phyloP scores from a whole-genome alignment of 2,113 vertebrate species.

The Calyptomena viridis region DNA sequence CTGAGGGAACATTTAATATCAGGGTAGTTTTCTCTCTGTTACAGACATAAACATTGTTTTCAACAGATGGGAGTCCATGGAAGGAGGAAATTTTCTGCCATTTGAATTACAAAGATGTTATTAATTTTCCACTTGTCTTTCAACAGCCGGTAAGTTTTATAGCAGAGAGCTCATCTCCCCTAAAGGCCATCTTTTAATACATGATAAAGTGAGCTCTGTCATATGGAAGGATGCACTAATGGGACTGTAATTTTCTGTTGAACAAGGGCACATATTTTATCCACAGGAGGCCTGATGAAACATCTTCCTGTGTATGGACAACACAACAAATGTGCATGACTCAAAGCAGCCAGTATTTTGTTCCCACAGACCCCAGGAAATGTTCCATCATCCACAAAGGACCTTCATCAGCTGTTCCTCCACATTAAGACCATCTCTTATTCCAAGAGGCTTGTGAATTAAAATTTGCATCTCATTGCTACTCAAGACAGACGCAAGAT shows the following conservation, averaged over 20 bases:
- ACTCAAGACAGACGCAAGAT: background rate
- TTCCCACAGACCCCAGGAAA: background rate
- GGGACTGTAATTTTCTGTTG: background rate
- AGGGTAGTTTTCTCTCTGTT: background rate
- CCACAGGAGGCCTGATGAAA: background rate
- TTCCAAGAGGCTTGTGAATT: background rate
- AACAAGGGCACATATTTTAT: background rate
- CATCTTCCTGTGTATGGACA: background rate
- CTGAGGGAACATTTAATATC: background rate
- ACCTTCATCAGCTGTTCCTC: background rate
- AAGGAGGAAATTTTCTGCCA: background rate
- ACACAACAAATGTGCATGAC: background rate
- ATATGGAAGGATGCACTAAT: background rate
- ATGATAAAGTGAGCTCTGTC: background rate
- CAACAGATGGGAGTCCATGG: background rate
- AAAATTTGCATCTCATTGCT: background rate
- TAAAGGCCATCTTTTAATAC: background rate
- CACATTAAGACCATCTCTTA: background rate
- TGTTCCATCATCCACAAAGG: background rate
- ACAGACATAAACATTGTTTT: background rate
- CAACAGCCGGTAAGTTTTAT: background rate
- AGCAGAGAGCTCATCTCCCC: background rate
- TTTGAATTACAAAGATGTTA: background rate
- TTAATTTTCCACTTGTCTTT: background rate
- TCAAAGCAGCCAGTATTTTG: background rate